Evolutionary conservation across 2,888 invertebrate species (phyloP).

Genomic region (Agapetus fuscipes): DNA sequence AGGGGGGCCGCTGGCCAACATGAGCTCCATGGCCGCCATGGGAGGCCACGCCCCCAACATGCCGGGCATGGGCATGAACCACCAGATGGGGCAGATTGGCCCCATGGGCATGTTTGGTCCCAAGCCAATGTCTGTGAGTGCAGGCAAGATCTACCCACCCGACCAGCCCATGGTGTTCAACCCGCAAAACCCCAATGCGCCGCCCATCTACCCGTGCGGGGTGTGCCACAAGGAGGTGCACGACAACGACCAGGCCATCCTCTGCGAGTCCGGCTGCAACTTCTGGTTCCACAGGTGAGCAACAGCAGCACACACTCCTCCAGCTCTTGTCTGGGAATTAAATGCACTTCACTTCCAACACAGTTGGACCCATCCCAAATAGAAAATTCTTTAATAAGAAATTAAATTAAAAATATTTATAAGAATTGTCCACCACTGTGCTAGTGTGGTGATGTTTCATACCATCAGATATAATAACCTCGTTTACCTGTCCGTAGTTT

Average conservation of each 20-base stretch:
- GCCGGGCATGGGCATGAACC: constrained; percentile 24
- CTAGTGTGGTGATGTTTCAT: too few species aligned
- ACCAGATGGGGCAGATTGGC: constrained; percentile 40
- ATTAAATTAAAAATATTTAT: too few species aligned
- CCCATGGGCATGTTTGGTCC: constrained; percentile 61
- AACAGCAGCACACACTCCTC: too few species aligned
- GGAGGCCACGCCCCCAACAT: constrained; percentile 34
- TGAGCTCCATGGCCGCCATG: constrained; percentile 44
- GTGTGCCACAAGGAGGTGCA: constrained; percentile 97
- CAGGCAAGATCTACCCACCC: constrained; percentile 87
- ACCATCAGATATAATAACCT: neutral
- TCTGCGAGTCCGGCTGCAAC: constrained; percentile 97
- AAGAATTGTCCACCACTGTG: too few species aligned
- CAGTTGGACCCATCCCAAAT: too few species aligned
- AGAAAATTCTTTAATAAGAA: too few species aligned
- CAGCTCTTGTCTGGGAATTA: too few species aligned
- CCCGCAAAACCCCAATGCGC: constrained; percentile 96
- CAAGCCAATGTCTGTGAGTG: constrained; percentile 86
- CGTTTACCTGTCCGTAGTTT: too few species aligned
- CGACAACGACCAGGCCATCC: constrained; percentile 95
- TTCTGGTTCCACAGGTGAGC: constrained; percentile 94
- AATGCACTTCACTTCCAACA: too few species aligned
- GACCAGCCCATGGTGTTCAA: constrained; percentile 98
- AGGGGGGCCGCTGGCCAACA: constrained; percentile 43
- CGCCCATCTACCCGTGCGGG: constrained; percentile 96